Evolutionary conservation across 2,888 invertebrate genomes (phyloP), one percentile per base, ranked within the genome.

Genomic region (Oligia strigilis): DNA sequence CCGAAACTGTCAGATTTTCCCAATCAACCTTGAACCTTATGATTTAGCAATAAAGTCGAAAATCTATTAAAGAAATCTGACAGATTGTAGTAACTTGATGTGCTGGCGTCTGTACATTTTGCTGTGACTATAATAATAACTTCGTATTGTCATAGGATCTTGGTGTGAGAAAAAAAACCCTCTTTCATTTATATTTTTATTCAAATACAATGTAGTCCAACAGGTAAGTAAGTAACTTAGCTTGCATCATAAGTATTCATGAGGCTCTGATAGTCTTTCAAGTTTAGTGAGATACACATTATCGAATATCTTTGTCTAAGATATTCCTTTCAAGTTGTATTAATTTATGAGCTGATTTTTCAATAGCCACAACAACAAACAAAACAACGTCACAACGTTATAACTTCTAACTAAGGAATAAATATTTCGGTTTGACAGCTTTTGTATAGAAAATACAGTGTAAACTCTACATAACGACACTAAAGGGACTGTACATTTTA

Each of bases 151-250:
- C 1, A 46, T 17, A 11, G 6, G 19, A 23, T n/a, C 46, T 49
- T 19, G 19, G 13, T 29, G 11, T 29, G 19, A 19, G 4, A 49
- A 70, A 49, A 73, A 71, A 74, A 23, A 17, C 17, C 11, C 4
- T 23, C 6, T 71, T 49, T 49, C 1, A 36, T 74, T 13, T 40
- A 49, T 29, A 8, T 40, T 74, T 74, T 73, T 72, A 74, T 49
- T 36, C 23, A 52, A 71, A 23, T 14, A 71, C 23, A 52, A 14
- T 29, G 4, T 69, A 52, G 49, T 52, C 14, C 5, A 36, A 23
- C 13, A 70, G 4, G 8, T 36, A 64, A 9, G 14, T 13, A 49
- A 49, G 46, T 46, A 11, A 13, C 3, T 29, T 29, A 46, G n/a
- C 17, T 43, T 43, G 43, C 69, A 69, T 69, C 69, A 19, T 19